Conservation (phyloP, 2,888 invertebrate genomes). For the Colostygia pectinataria region DNA sequence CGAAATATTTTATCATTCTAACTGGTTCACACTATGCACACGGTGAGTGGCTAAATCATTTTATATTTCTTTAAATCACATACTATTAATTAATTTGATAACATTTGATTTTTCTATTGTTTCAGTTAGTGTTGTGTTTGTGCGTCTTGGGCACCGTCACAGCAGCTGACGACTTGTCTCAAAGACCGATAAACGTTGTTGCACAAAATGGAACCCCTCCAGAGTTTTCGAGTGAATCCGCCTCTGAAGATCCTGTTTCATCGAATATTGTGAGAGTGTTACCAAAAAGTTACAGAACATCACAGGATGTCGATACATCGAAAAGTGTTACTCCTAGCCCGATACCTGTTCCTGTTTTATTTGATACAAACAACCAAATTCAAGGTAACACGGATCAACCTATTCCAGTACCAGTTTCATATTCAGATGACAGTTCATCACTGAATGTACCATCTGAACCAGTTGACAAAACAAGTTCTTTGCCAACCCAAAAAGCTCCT, state of each 20-base stretch:
- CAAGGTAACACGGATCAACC: conserved; percentile 9
- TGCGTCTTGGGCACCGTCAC: conserved; percentile 44
- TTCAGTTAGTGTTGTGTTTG: conserved; percentile 67
- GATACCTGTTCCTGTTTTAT: conserved; percentile 10
- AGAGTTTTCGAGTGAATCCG: conserved; percentile 2
- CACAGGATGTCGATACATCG: not conserved
- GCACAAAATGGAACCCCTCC: conserved; percentile 11
- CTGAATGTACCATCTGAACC: not conserved
- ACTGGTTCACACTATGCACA: conserved; percentile 64
- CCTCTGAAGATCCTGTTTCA: conserved; percentile 11
- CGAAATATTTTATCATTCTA: conserved; percentile 61
- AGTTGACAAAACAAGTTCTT: not conserved
- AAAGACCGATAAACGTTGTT: conserved; percentile 8
- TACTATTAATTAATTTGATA: not conserved
- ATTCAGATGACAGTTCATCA: conserved; percentile 5
- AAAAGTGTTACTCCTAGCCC: conserved; percentile 2
- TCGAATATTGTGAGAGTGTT: conserved; percentile 20
- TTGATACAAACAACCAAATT: conserved; percentile 4
- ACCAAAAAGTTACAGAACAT: conserved; percentile 18
- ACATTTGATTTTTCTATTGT: conserved; percentile 21
- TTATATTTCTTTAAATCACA: conserved; percentile 5
- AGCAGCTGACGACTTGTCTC: conserved; percentile 19
- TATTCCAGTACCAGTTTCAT: conserved; percentile 30
- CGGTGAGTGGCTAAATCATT: conserved; percentile 42
- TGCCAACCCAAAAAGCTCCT: not conserved